Base-by-base conservation (phyloP, 2,888 invertebrate species). In the Branchipolynoe longqiensis region DNA sequence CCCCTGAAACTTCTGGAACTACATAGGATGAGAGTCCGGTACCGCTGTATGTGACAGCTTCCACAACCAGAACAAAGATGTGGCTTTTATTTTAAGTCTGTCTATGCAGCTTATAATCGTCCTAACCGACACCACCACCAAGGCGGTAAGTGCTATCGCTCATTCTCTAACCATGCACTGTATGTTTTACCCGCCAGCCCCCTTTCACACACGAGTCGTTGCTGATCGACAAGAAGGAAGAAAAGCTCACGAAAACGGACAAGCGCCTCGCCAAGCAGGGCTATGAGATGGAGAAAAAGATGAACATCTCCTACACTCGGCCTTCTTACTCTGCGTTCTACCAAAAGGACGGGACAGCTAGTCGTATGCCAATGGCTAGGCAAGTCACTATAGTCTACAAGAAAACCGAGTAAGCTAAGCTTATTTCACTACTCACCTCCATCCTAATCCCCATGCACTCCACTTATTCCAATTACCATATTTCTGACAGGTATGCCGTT, bases 171-270 rank as follows among this genome's bases (percentile, higher is more conserved):
- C 18, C 48, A 48, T 18, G 8, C 18, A 48, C 28, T 8, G n/a
- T 89, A n/a, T 48, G 8, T 48, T 48, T 18, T 48, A 48, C 18
- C 48, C 8, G 8, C 48, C 87, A 93, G 93, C 90, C 91, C 91
- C 99, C 99, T 0, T 99, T 99, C 94, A 97, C 97, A 90, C 99
- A 99, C 92, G 99, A 99, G 93, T 98, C 98, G 14, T 94, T 99
- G 84, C 95, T 99, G 48, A 97, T 98, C 2, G 99, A 99, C 94
- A 95, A 98, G 64, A 98, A 98, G 92, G 98, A 98, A 91, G 97
- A 98, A 93, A 97, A 98, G 91, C 94, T 99, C 64, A 98, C 98
- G 0, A 97, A 97, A 92, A 97, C 97, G 40, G 99, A 99, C 93
- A 99, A 99, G 93, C 95, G 97, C 89, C 94, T 98, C 84, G 99